Percentiles rank a stretch among this genome's conserved stretches.
Conservation (phyloP, 2,113 vertebrate species). For the Dasyprocta punctata region DNA sequence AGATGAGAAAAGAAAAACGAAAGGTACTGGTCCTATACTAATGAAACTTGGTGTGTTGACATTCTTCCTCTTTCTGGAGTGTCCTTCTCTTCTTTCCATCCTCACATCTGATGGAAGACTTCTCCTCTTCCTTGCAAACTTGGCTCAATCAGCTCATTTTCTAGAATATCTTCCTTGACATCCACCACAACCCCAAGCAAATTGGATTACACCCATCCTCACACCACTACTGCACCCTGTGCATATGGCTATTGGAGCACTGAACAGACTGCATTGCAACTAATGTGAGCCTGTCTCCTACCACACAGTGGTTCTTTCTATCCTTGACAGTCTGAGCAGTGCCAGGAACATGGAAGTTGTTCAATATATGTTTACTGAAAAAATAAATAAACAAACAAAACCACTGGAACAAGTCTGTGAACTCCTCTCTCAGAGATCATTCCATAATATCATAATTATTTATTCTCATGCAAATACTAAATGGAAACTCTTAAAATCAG, state of each 20-base stretch:
- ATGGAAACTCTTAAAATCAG: neutral
- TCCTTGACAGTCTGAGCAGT: neutral
- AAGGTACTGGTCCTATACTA: neutral
- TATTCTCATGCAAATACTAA: constrained; percentile 8
- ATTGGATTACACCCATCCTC: neutral
- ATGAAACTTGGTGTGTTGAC: neutral
- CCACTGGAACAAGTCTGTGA: neutral
- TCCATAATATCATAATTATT: neutral
- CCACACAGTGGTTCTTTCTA: neutral
- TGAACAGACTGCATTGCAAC: neutral
- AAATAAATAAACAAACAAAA: neutral
- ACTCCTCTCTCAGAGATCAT: neutral
- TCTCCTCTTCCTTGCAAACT: neutral
- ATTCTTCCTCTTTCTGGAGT: neutral
- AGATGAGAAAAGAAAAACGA: neutral
- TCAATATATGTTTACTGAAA: neutral
- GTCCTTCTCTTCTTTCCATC: neutral
- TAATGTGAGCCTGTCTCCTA: neutral
- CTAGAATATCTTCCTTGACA: neutral
- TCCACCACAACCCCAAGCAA: neutral
- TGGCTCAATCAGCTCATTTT: neutral
- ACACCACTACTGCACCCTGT: neutral
- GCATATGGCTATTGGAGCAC: neutral
- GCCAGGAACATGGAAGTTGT: neutral
- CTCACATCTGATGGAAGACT: neutral